Conservation (phyloP, 1,140 invertebrate species). For the Diabrotica virgifera region DNA sequence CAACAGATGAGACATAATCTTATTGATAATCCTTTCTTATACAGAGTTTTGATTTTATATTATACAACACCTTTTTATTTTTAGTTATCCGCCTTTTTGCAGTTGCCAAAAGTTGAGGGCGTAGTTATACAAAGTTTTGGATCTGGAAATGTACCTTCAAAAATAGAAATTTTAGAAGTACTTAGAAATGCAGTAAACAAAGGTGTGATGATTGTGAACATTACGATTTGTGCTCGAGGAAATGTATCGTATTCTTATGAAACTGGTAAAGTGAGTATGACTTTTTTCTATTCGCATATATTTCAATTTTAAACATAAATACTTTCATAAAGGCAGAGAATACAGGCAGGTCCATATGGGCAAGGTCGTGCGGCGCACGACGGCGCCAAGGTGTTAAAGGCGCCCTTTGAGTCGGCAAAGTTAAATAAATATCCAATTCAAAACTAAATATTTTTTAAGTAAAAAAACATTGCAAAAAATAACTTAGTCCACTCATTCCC, state of each 20-base stretch:
- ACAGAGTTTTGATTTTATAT: neutral
- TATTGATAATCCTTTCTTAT: too few relatives aligned
- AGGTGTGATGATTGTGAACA: conserved; percentile 89
- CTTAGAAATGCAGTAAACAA: conserved; percentile 69
- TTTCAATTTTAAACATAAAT: neutral
- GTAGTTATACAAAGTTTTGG: conserved; percentile 93
- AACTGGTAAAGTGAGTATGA: conserved; percentile 72
- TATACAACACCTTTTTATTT: conserved; percentile 2
- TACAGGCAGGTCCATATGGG: too few relatives aligned
- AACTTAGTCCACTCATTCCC: too few relatives aligned
- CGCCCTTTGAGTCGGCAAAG: too few relatives aligned
- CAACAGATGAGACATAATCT: too few relatives aligned
- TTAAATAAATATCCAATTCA: too few relatives aligned
- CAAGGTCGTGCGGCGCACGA: too few relatives aligned
- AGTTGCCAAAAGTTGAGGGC: conserved; percentile 65
- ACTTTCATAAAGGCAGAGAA: neutral
- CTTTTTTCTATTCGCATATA: conserved; percentile 50
- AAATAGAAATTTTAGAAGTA: conserved; percentile 76
- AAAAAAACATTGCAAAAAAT: too few relatives aligned
- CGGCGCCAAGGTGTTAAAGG: too few relatives aligned
- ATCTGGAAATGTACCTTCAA: conserved; percentile 86
- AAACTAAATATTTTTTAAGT: too few relatives aligned
- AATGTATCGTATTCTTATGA: conserved; percentile 73
- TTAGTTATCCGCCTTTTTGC: conserved; percentile 72
- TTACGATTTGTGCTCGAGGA: conserved; percentile 84